phyloP scores from a whole-genome alignment of 2,888 invertebrate genomes.

The Crepidodera aurea region DNA sequence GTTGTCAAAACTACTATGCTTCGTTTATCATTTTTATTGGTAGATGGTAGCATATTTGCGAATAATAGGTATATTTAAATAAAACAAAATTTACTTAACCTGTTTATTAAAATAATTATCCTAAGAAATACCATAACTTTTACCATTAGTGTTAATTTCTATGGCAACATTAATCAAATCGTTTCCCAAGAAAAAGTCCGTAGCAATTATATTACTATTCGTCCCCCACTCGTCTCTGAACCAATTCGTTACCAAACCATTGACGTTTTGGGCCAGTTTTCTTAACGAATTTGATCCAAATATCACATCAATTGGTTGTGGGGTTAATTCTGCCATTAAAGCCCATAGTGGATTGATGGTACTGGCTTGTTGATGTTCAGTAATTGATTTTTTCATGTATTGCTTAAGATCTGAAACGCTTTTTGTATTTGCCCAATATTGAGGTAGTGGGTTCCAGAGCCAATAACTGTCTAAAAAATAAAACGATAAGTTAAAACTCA shows the following conservation, averaged over 20 bases:
- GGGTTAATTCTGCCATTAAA: conserved; percentile 79
- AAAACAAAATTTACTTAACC: background rate
- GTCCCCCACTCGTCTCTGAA: conserved; percentile 72
- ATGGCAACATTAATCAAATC: conserved; percentile 75
- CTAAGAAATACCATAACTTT: background rate
- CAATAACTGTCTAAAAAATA: conserved; percentile 55
- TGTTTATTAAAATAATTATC: background rate
- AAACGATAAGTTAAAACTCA: no score
- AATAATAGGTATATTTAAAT: background rate
- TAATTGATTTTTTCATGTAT: conserved; percentile 61
- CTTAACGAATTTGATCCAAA: conserved; percentile 69
- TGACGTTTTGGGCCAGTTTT: conserved; percentile 71
- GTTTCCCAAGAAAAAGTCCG: conserved; percentile 77
- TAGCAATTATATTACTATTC: conserved; percentile 75
- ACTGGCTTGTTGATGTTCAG: conserved; percentile 55
- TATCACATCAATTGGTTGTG: conserved; percentile 70
- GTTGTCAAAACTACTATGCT: no score
- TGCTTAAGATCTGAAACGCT: conserved; percentile 63
- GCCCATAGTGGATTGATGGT: conserved; percentile 66
- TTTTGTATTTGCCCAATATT: conserved; percentile 74
- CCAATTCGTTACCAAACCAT: conserved; percentile 75
- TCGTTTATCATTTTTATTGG: no score
- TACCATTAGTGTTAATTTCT: conserved; percentile 51
- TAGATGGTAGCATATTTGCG: no score
- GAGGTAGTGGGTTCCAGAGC: conserved; percentile 68